Conservation (phyloP, 2,888 invertebrate genomes). For the Platycheirus rosarum region DNA sequence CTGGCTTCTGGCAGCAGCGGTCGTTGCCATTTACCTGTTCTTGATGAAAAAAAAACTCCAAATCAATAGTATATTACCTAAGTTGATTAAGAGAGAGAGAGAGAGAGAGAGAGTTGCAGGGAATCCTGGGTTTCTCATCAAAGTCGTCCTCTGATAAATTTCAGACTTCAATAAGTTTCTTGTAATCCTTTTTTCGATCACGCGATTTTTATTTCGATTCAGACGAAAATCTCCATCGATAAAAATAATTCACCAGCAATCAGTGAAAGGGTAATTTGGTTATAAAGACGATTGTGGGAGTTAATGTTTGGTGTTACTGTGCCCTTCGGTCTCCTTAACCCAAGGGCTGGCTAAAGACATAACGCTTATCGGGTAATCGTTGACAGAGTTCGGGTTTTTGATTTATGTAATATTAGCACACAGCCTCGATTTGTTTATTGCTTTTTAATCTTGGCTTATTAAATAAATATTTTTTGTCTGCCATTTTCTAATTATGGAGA, state of each 20-base stretch:
- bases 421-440: slow-evolving; percentile 67
- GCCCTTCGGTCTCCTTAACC: not conserved
- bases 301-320: too few species aligned
- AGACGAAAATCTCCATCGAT: slow-evolving; percentile 53
- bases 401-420: slow-evolving; percentile 63
- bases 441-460: slow-evolving; percentile 64
- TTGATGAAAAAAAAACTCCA: slow-evolving; percentile 9
- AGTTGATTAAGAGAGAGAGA: slow-evolving; percentile 64
- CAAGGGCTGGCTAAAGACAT: slow-evolving; percentile 12
- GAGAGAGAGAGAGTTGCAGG: too few species aligned
- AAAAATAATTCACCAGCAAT: slow-evolving; percentile 61
- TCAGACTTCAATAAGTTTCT: slow-evolving; percentile 17
- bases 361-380: slow-evolving; percentile 13
- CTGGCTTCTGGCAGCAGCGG: slow-evolving; percentile 27
- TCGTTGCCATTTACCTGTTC: slow-evolving; percentile 59
- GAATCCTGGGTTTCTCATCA: not conserved
- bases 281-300: slow-evolving; percentile 16
- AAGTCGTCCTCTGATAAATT: not conserved
- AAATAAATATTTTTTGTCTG: slow-evolving; percentile 53
- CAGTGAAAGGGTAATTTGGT: slow-evolving; percentile 48
- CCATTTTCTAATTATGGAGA: slow-evolving; percentile 56
- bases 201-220: slow-evolving; percentile 63
- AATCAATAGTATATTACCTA: slow-evolving; percentile 49
- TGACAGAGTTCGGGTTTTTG: slow-evolving; percentile 54
- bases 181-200: slow-evolving; percentile 45